Base-by-base conservation (phyloP, 35 echinoderm and acorn worm species). In the Nesometra sesokonis region DNA sequence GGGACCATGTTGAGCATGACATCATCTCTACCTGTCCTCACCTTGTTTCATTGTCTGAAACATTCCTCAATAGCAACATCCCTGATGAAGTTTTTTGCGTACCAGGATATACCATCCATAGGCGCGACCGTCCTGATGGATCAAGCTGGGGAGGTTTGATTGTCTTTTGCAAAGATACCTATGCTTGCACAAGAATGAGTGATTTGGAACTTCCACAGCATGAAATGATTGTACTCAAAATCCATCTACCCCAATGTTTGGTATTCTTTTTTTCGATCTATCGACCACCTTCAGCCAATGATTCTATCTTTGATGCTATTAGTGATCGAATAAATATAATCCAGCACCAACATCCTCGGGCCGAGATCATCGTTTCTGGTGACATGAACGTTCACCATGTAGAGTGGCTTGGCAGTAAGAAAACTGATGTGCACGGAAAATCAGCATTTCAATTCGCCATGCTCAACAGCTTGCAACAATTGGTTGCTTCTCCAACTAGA, bases 1-100 rank as follows among this genome's bases (percentile, higher is more conserved):
- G 9, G 84, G 84, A 34, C 52, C 32, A 8, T 77, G 21, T 52
- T 5, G 84, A 86, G 33, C 47, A 31, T 79, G 17, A 19, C 32
- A 23, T 86, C 17, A 36, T 86, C 32, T 17, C 19, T 11, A 17
- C 84, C 32, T 27, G 47, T 31, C 84, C 84, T 77, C 32, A 86
- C 35, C 19, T 86, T 77, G 52, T 86, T 30, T 79, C 11, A 17
- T 13, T 86, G 32, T 86, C 84, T 31, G 84, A 86, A 86, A 86
- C 84, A 21, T 86, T 86, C 38, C 36, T 84, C 30, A 84, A 84
- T 84, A 84, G 82, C 35, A 84, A 84, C 30, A 39, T 84, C 15
- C n/a, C 32, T 77, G 84, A 77, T 33, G 84, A 86, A 31, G 11
- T 77, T 17, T 33, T 86, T 77, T 21, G 5, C 29, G 84, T 86